Percentiles rank a stretch among this genome's conserved stretches.
Conservation (phyloP, 2,888 invertebrate species). For the Aspidiotus destructor region DNA sequence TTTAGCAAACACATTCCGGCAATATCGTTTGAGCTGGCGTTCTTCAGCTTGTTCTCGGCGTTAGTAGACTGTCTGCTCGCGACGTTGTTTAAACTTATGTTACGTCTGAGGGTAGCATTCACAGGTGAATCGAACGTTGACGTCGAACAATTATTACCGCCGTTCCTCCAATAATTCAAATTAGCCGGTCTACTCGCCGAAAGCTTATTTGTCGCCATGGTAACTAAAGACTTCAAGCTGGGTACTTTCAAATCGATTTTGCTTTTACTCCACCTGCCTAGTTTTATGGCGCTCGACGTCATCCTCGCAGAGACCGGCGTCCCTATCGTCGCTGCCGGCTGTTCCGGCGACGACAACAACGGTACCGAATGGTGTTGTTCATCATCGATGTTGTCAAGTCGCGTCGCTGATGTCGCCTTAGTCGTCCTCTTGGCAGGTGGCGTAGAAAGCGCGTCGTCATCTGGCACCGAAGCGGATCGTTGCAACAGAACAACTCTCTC, state of each 20-base stretch:
- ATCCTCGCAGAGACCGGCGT: not conserved
- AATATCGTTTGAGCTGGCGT: constrained; percentile 7
- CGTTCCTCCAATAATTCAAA: constrained; percentile 12
- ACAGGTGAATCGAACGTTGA: constrained; percentile 16
- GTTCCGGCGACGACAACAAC: not conserved
- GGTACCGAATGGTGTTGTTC: not conserved
- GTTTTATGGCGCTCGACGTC: constrained; percentile 24
- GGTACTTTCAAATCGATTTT: constrained; percentile 35
- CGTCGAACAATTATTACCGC: constrained; percentile 11
- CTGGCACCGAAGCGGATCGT: constrained; percentile 25
- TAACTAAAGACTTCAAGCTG: constrained; percentile 35
- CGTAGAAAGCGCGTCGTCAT: constrained; percentile 23
- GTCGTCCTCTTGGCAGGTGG: not conserved
- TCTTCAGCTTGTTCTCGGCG: not conserved
- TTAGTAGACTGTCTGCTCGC: not conserved
- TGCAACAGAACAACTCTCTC: constrained; percentile 23
- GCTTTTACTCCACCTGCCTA: constrained; percentile 35
- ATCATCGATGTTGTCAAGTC: constrained; percentile 2
- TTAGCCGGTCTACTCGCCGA: constrained; percentile 32
- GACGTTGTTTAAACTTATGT: constrained; percentile 26
- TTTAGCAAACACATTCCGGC: constrained; percentile 12
- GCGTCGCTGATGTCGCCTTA: not conserved
- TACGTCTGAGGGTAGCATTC: constrained; percentile 11
- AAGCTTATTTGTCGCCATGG: constrained; percentile 34
- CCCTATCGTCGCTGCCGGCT: not conserved